These are phyloP conservation scores for Megaceryle maxima DNA, from an alignment of 2,113 vertebrate genomes.

Conservation along the genomic window DNA sequence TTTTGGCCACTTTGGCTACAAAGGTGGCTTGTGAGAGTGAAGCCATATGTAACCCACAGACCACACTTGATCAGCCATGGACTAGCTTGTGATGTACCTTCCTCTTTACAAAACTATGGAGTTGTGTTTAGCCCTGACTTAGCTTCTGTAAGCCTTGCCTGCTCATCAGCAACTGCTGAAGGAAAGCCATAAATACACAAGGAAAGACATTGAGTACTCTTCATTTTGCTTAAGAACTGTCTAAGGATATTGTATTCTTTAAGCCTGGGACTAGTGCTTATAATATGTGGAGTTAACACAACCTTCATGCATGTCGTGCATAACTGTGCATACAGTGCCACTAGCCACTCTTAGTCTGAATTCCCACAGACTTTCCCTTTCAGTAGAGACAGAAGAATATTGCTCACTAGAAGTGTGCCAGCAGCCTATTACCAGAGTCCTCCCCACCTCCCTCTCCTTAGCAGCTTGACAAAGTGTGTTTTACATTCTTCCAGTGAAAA, in stretches of 20 bases:
- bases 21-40: not conserved
- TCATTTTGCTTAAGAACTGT: not conserved
- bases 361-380: not conserved
- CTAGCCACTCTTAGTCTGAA: not conserved
- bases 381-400: not conserved
- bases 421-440: not conserved
- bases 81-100: not conserved
- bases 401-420: not conserved
- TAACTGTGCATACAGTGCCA: not conserved
- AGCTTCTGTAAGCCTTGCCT: not conserved
- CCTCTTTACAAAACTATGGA: not conserved
- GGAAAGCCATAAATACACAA: not conserved
- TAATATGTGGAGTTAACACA: not conserved
- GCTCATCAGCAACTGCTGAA: not conserved
- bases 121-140: not conserved
- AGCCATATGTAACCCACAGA: not conserved
- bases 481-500: not conserved
- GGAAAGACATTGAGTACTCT: not conserved
- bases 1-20: not conserved
- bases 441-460: not conserved
- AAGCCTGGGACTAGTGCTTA: not conserved
- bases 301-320: accelerated
- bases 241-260: not conserved
- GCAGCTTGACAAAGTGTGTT: not conserved
- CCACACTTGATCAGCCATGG: not conserved